Evolutionary conservation across 2,113 vertebrate genomes (phyloP).

Genomic region (Calyptomena viridis): DNA sequence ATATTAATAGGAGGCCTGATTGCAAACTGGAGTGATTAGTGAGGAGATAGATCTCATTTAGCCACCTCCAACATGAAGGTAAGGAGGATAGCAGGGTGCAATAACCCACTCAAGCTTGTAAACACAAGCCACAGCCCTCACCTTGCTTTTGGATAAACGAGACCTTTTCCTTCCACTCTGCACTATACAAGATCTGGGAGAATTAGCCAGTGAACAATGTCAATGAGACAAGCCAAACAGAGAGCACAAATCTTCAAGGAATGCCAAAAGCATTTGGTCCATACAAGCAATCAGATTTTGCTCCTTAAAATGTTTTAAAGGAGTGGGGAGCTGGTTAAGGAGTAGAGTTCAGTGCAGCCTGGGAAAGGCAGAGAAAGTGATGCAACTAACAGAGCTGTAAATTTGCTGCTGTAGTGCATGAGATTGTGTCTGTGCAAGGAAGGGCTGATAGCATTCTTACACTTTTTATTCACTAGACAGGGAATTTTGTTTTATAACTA

Average conservation of each 20-base stretch:
- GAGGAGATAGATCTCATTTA: background rate
- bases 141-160: rapidly evolving
- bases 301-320: background rate
- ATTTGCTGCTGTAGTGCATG: background rate
- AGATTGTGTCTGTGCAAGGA: background rate
- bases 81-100: background rate
- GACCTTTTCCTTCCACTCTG: background rate
- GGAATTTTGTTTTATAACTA: background rate
- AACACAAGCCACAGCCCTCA: background rate
- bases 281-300: background rate
- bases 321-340: background rate
- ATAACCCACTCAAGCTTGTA: background rate
- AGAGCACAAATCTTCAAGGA: background rate
- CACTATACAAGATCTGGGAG: background rate
- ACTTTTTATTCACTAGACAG: background rate
- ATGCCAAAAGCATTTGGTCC: background rate
- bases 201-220: background rate
- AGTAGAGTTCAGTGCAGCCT: background rate
- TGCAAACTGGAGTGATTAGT: background rate
- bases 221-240: background rate
- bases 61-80: background rate
- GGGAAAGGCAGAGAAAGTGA: background rate
- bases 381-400: background rate
- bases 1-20: background rate
- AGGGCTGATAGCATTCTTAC: background rate